Percentiles rank a stretch among this genome's conserved stretches.
Evolutionary conservation across 2,797 vertebrate species (phyloP).

Genomic region (Malurus leucopterus): DNA sequence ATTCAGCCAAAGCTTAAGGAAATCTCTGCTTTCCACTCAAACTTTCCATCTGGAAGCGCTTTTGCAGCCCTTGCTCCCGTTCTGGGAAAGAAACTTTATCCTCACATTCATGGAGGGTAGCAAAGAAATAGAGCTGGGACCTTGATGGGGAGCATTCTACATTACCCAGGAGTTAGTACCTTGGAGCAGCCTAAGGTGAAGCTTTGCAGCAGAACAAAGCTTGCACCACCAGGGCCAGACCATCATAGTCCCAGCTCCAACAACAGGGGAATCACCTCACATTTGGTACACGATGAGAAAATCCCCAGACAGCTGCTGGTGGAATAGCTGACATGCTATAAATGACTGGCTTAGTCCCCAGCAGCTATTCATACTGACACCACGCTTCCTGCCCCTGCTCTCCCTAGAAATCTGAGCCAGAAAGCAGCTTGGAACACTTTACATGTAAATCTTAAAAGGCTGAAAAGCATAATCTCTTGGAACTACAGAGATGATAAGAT

Average conservation of each 20-base stretch:
- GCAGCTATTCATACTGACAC: constrained; percentile 10
- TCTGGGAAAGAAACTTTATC: neutral
- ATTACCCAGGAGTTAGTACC: neutral
- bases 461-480: constrained; percentile 32
- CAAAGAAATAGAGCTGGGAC: neutral
- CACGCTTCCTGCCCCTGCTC: neutral
- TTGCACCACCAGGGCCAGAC: neutral
- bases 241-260: neutral
- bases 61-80: neutral
- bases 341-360: neutral
- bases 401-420: neutral
- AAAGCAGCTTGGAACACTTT: constrained; percentile 30
- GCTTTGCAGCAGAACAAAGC: neutral
- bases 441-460: constrained; percentile 11
- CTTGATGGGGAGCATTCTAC: neutral
- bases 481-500: constrained; percentile 23
- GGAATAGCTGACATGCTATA: neutral
- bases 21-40: neutral
- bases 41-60: neutral
- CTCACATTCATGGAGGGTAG: neutral
- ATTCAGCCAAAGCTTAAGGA: neutral
- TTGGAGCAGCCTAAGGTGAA: neutral
- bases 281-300: neutral
- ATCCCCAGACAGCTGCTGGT: neutral
- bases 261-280: neutral